Conservation (phyloP, 2,113 vertebrate genomes). For the Atherinomorus stipes region DNA sequence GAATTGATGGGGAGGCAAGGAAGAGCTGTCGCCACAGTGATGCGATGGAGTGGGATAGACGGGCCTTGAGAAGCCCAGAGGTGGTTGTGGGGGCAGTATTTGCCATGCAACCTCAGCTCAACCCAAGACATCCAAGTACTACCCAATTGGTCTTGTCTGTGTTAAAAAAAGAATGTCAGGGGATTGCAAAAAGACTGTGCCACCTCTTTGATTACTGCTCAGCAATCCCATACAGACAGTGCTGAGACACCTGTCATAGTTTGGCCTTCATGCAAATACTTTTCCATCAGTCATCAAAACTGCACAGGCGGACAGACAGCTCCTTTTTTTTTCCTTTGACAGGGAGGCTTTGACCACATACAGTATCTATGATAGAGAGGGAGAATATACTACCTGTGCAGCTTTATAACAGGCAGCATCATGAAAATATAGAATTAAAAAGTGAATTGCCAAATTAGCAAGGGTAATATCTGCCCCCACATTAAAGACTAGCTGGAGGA, state of each 20-base stretch:
- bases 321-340: background rate
- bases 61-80: constrained; percentile 62
- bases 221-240: constrained; percentile 56
- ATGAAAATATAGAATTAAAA: constrained; percentile 58
- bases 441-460: constrained; percentile 27
- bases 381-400: constrained; percentile 16
- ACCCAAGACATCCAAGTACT: constrained; percentile 44
- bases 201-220: constrained; percentile 71
- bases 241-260: constrained; percentile 52
- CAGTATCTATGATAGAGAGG: constrained; percentile 12
- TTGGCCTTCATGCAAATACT: constrained; percentile 62
- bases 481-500: too few relatives aligned
- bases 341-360: constrained; percentile 39
- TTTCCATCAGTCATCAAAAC: constrained; percentile 62
- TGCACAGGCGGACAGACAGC: constrained; percentile 31
- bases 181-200: constrained; percentile 51
- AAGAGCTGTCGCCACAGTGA: constrained; percentile 68
- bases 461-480: too few relatives aligned
- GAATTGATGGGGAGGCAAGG: constrained; percentile 72
- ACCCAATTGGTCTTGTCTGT: constrained; percentile 52
- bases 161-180: constrained; percentile 23
- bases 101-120: constrained; percentile 54
- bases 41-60: constrained; percentile 73
- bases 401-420: constrained; percentile 49
- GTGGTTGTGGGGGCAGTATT: constrained; percentile 17